A percentile compares a stretch with the other conserved stretches of the same genome.
phyloP scores from a whole-genome alignment of 2,888 invertebrate species.

The Pherbina coryleti region DNA sequence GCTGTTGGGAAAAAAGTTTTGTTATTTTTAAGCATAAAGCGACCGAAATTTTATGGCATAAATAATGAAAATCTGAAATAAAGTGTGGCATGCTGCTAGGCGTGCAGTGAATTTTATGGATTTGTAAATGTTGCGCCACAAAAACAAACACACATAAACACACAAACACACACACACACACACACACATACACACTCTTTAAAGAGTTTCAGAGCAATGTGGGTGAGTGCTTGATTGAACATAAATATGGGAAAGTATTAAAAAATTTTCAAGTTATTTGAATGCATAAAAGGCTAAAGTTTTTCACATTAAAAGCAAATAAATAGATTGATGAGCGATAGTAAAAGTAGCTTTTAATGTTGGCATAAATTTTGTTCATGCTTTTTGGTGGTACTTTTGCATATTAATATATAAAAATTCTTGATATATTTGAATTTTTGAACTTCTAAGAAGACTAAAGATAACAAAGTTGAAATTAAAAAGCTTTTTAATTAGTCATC shows the following conservation, averaged over 20 bases:
- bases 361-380: too few species aligned
- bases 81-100: background rate
- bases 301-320: background rate
- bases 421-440: too few species aligned
- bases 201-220: background rate
- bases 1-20: background rate
- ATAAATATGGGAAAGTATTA: background rate
- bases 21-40: background rate
- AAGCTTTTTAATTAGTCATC: too few species aligned
- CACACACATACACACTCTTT: too few species aligned
- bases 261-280: background rate
- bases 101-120: background rate
- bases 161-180: too few species aligned
- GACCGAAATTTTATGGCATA: background rate
- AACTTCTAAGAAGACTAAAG: too few species aligned
- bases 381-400: too few species aligned
- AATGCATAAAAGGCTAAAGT: background rate
- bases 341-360: too few species aligned
- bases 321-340: background rate
- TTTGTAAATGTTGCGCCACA: too few species aligned
- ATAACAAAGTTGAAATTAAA: too few species aligned
- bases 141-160: too few species aligned
- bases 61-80: slow-evolving; percentile 13
- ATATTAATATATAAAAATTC: too few species aligned
- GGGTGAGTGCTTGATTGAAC: background rate